Evolutionary conservation across 2,797 vertebrate genomes (phyloP).

Genomic region (Liasis olivaceus): DNA sequence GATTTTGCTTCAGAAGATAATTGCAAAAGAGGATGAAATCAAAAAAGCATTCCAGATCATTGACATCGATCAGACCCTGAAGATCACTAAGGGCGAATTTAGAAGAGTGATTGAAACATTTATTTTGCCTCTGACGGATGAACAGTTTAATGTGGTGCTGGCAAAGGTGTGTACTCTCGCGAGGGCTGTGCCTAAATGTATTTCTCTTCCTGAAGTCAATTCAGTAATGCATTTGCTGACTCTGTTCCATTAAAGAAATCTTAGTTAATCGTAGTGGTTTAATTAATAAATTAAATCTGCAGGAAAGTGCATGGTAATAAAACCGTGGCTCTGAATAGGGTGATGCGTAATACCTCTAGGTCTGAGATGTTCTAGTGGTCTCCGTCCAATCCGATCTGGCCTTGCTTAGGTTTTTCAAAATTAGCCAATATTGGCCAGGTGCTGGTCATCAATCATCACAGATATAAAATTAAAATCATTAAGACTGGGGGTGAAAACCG

Average conservation of each 20-base stretch:
- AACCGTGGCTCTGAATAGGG: background rate
- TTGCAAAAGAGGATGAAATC: slow-evolving; percentile 66
- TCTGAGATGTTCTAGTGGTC: background rate
- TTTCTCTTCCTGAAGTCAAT: background rate
- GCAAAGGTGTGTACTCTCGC: slow-evolving; percentile 60
- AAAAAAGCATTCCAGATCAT: slow-evolving; percentile 69
- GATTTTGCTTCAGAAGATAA: slow-evolving; percentile 67
- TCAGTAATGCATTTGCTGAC: background rate
- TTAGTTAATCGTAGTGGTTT: background rate
- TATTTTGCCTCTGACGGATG: slow-evolving; percentile 66
- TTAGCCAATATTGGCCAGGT: too few species aligned
- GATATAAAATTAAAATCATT: too few species aligned
- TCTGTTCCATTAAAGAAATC: background rate
- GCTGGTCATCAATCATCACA: too few species aligned
- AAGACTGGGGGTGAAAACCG: too few species aligned
- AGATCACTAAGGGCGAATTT: slow-evolving; percentile 73
- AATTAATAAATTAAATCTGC: background rate
- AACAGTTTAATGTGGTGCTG: slow-evolving; percentile 70
- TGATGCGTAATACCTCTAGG: background rate
- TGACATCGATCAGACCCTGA: slow-evolving; percentile 60
- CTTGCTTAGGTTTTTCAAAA: background rate
- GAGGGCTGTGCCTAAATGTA: background rate
- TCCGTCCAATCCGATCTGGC: background rate
- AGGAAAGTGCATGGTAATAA: background rate
- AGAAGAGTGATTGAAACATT: slow-evolving; percentile 63